Evolutionary conservation across 2,888 invertebrate species (phyloP), one percentile per base, ranked within the genome.

Genomic region (Hemithea aestivaria): DNA sequence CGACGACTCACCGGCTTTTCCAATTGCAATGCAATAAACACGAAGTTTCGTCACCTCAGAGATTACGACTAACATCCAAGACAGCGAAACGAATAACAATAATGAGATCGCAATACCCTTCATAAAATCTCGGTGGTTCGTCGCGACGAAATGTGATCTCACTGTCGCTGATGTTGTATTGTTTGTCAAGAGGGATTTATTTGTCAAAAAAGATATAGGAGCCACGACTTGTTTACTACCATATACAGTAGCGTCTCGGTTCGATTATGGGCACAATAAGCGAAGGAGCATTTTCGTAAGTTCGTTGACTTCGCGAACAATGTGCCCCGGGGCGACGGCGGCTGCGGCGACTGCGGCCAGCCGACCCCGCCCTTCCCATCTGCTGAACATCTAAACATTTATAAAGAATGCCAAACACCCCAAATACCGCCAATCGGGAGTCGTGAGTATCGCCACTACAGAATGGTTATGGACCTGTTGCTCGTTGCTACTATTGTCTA

Each of bases 251-350:
- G 72, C 55, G 66, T 61, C 68, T 71, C 75, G 73, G 81, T 77
- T 83, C 81, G 79, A 82, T 85, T 85, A 82, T 83, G 84, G 83
- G 56, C 74, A 82, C 79, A 83, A 80, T 83, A 74, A 79, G 78
- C 69, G 69, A 75, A 73, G 69, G 73, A 77, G 65, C 73, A 75
- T 84, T 85, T 87, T 84, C 59, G 84, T 75, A 73, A 78, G 85
- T 82, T 85, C 84, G 75, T 74, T 82, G 85, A 87, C 84, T 78
- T 63, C 60, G 69, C 71, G 73, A 77, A 80, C 81, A 82, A 82
- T 78, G 80, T 74, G 71, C 62, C 68, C 62, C 67, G 71, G 71
- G 66, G 72, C 71, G 56, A 54, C 56, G 59, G 60, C 61, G 56
- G 49, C 43, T 51, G 43, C 55, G 53, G 60, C 57, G 57, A 38